Evolutionary conservation across 23 tunicate species (phyloP), one percentile per base, ranked within the genome.

Genomic region (Trididemnum miniatum): DNA sequence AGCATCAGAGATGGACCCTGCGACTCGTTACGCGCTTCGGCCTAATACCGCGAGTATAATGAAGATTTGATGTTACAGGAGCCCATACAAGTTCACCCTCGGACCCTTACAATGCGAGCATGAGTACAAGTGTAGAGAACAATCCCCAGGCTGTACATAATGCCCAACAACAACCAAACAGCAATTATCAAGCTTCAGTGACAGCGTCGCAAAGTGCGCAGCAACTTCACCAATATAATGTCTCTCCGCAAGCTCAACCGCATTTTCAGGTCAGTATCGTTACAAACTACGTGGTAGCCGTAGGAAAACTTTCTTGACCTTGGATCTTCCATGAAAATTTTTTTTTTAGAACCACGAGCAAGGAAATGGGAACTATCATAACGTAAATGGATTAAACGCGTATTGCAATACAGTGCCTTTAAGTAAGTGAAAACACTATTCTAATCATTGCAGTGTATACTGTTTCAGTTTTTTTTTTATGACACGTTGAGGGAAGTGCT

Each of bases 381-480:
- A n/a, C n/a, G n/a, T n/a, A 27, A 71, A 65, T 24, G 84, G 65
- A 22, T 35, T 62, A 44, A 87, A 87, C 67, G 82, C 91, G 0
- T 83, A 81, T 71, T 87, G 91, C 91, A 81, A 51, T 79, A 87
- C 91, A 15, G 91, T 87, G 27, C 91, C 91, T 20, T 79, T 87
- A 31, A 40, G 91, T 87, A 50, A 81, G 91, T 81, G 35, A 39
- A 34, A 27, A n/a, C n/a, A n/a, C n/a, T n/a, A n/a, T n/a, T n/a
- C n/a, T n/a, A n/a, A 65, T n/a, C n/a, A n/a, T n/a, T n/a, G n/a
- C n/a, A n/a, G n/a, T n/a, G n/a, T n/a, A n/a, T n/a, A 44, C 54
- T 44, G 15, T 7, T 44, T 24, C 7, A 25, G 26, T 76, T 51
- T 57, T 31, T 20, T 31, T 32, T 12, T 71, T 71, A 37, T 12